Base-by-base conservation (phyloP, 2,113 vertebrate species). In the Hydrochoerus hydrochaeris region DNA sequence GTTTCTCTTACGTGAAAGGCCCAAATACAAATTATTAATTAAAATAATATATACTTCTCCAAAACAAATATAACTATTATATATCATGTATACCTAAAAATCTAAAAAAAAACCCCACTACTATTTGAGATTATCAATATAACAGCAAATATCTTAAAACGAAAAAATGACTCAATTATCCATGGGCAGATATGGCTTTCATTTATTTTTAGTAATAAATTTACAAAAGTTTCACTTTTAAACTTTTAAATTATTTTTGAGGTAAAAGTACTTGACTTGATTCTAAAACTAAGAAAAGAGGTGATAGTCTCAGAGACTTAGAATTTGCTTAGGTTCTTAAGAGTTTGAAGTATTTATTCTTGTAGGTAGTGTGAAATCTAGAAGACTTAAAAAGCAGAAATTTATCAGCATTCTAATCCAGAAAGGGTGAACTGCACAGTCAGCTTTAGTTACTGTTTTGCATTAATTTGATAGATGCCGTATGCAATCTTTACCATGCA, bases 271-370 rank as follows among this genome's bases (percentile, higher is more conserved):
- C 65, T 65, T 90, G 58, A 90, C 44, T 44, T 49, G 83, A 93
- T 38, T 88, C 46, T 65, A 95, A 84, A 62, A 85, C 91, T 90
- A 90, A 93, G 89, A 80, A 83, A 73, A 95, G 35, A 88, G 54
- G 35, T 78, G 13, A 73, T 17, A 85, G 54, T 86, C 60, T 82
- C 17, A 17, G 32, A 28, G 46, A 63, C 46, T 96, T 85, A 62
- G 67, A 91, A 77, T 82, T 35, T 41, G 81, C 28, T 81, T 78
- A 49, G 44, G 75, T 46, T 80, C 30, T 52, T 35, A 80, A 54
- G 65, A 90, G 13, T 1, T 87, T 28, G 16, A 54, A 88, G 94
- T 65, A 1, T 22, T 54, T 30, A n/a, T 57, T 85, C 26, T 32
- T 95, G 20, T 26, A 1, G 0, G 16, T 6, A 63, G 73, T 44